phyloP scores from a whole-genome alignment of 2,797 vertebrate species.

The Leuciscus waleckii region DNA sequence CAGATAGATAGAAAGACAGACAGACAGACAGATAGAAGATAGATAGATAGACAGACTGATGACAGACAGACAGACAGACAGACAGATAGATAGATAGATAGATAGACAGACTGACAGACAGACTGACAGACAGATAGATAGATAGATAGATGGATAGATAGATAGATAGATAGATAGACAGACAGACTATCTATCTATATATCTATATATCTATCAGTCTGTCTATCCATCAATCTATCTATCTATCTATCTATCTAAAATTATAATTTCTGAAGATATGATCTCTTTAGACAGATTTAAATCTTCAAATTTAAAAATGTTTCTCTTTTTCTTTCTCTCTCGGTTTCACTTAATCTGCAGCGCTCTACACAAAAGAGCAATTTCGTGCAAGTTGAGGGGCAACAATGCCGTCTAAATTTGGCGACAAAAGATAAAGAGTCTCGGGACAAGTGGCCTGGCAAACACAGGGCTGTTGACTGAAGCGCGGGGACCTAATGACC shows the following conservation, averaged over 20 bases:
- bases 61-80: too few relatives aligned
- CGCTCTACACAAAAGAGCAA: constrained; percentile 28
- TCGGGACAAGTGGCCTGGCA: constrained; percentile 72
- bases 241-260: neutral
- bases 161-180: too few relatives aligned
- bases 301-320: neutral
- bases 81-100: too few relatives aligned
- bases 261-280: neutral
- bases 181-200: neutral
- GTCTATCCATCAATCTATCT: accelerated
- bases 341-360: constrained; percentile 24
- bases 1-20: too few relatives aligned
- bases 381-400: constrained; percentile 56
- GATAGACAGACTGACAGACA: too few relatives aligned
- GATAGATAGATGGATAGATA: too few relatives aligned
- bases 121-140: too few relatives aligned
- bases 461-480: constrained; percentile 75
- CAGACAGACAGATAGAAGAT: too few relatives aligned
- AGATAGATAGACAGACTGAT: too few relatives aligned
- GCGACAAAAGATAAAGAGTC: constrained; percentile 74
- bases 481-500: constrained; percentile 76
- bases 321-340: neutral
- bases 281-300: neutral
- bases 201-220: accelerated
- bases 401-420: constrained; percentile 72